Evolutionary conservation across 2,888 invertebrate genomes (phyloP), one percentile per base, ranked within the genome.

Genomic region (Heteropelma amictum): DNA sequence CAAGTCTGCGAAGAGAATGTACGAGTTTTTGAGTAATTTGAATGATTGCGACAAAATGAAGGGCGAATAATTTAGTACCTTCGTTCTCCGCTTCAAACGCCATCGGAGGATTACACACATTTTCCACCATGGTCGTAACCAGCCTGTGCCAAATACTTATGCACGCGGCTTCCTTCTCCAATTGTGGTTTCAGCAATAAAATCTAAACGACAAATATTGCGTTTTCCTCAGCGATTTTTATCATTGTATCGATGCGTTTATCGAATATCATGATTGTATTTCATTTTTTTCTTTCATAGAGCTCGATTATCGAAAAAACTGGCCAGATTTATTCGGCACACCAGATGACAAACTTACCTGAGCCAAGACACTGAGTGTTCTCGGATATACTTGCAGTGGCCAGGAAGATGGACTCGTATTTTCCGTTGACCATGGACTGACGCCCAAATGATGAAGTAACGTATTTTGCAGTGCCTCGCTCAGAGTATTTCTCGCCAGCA

Each of bases 71-170:
- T n/a, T n/a, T n/a, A n/a, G 74, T 84, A 93, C 94, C 94, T 92
- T 95, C 95, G 85, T 93, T 93, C 83, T 95, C 95, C 26, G 93
- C 91, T 82, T 95, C 94, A 78, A 92, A 91, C 0, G 92, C 90
- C 1, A 93, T 91, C 42, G 92, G 91, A 14, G 92, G 88, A 86
- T 93, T 94, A 79, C 94, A 90, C 6, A 97, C 95, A 82, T 95
- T 96, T 85, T 96, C 96, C 3, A 96, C 96, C 68, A 98, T 90
- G 0, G 97, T 97, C 83, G 95, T 95, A 7, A 98, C 93, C 14
- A 98, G 91, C 85, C 96, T 93, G 87, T 96, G 95, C 97, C 98
- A 98, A 87, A 98, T 97, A 58, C 95, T 94, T 40, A 97, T 93
- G 80, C 97, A 97, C 23, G 95, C 94, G 28, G 95, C 94, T 90